These are phyloP conservation scores for Pachycephala philippinensis DNA, from an alignment of 2,113 vertebrate species.

Conservation along the genomic window DNA sequence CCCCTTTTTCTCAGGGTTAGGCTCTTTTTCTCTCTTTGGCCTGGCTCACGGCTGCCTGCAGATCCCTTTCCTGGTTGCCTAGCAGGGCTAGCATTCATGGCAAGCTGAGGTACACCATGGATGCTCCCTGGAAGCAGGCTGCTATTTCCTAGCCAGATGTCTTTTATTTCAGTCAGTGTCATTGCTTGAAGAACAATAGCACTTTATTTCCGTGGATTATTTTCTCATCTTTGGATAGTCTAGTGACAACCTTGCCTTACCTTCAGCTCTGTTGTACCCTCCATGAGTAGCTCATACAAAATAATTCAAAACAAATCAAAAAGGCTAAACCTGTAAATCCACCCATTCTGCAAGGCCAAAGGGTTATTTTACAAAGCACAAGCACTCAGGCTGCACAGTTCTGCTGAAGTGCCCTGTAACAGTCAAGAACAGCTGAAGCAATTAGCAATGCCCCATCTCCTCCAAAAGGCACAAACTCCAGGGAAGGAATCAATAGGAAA, in stretches of 20 bases:
- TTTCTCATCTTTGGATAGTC: background rate
- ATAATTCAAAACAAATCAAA: slow-evolving; percentile 8
- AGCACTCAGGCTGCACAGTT: background rate
- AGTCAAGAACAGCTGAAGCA: slow-evolving; percentile 13
- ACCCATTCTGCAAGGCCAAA: background rate
- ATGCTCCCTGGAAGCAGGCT: background rate
- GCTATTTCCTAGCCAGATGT: slow-evolving; percentile 33
- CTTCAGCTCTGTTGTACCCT: background rate
- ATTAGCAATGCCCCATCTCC: slow-evolving; percentile 22
- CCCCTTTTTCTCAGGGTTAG: background rate
- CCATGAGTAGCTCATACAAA: background rate
- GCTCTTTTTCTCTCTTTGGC: background rate
- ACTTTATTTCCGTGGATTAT: background rate
- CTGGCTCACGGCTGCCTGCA: background rate
- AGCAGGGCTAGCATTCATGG: slow-evolving; percentile 67
- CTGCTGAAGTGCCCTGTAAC: background rate
- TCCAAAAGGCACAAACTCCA: background rate
- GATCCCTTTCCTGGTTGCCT: slow-evolving; percentile 71
- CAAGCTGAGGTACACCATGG: slow-evolving; percentile 67
- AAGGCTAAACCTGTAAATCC: slow-evolving; percentile 21
- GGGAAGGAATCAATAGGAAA: slow-evolving; percentile 16
- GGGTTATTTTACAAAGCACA: slow-evolving; percentile 6
- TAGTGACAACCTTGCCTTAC: background rate
- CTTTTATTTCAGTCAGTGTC: slow-evolving; percentile 16
- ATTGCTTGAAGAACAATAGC: background rate